Evolutionary conservation across 2,888 invertebrate species (phyloP), one percentile per base, ranked within the genome.

Genomic region (Norana najaformis): DNA sequence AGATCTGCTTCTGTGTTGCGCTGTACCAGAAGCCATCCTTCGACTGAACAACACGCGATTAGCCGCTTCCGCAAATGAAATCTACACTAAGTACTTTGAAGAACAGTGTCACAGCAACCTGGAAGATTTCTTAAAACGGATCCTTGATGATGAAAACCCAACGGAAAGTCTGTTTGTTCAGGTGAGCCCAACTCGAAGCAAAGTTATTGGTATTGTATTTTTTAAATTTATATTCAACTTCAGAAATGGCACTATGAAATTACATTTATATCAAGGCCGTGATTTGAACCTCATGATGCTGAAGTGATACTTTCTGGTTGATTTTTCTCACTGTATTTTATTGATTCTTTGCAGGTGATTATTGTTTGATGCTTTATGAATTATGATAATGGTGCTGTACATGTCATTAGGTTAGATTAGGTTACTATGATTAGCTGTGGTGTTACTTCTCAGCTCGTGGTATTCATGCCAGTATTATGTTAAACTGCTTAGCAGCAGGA

Each of bases 11-110:
- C 91, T 94, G 53, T 93, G 93, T 92, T 93, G 93, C 92, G 93
- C 94, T 35, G 93, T 94, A 5, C 94, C 94, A 0, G 94, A 94
- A 69, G 91, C 93, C n/a, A 92, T 94, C 13, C 90, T 93, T 8
- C 92, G 93, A 34, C 90, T 93, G 38, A 88, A 90, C 11, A 92
- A 92, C 36, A 91, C 92, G 37, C 69, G 88, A 36, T 89, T 93
- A 11, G 89, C 91, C 1, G 36, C 23, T 2, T 91, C 93, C 18
- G 92, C 93, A 47, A 90, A 89, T 4, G 39, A 88, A 2, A 69
- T 93, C 38, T 89, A 91, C 23, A 69, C 91, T 3, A 90, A 91
- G 0, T 94, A 94, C 92, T 92, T 92, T 89, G 88, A 91, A n/a
- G 88, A 92, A 34, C 94, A 94, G 91, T 91, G 92, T 88, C 94